phyloP scores from a whole-genome alignment of 2,888 invertebrate species.

The Synergus itoensis region DNA sequence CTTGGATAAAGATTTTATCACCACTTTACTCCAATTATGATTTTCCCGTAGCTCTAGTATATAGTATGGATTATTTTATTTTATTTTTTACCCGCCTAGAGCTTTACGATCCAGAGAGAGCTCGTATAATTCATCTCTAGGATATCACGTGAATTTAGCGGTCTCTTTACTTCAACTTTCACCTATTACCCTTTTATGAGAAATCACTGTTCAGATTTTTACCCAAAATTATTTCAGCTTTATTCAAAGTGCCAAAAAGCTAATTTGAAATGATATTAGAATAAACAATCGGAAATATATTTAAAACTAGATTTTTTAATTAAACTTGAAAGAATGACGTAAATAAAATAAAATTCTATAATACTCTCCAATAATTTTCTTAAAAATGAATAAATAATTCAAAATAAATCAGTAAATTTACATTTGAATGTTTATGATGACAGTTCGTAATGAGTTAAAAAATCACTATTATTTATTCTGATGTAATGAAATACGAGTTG shows the following conservation, averaged over 20 bases:
- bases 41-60: neutral
- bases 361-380: too few relatives aligned
- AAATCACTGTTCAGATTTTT: constrained; percentile 23
- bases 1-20: neutral
- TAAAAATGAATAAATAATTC: too few relatives aligned
- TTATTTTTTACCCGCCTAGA: neutral
- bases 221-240: neutral
- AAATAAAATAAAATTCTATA: too few relatives aligned
- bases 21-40: constrained; percentile 12
- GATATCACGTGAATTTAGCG: constrained; percentile 26
- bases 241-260: neutral
- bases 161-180: constrained; percentile 15
- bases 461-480: neutral
- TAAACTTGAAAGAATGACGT: too few relatives aligned
- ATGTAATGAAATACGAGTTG: neutral
- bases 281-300: neutral
- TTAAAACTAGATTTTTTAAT: neutral
- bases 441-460: neutral
- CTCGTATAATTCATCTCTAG: constrained; percentile 35
- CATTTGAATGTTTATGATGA: too few relatives aligned
- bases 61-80: neutral
- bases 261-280: neutral
- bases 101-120: constrained; percentile 22
- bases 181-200: constrained; percentile 27
- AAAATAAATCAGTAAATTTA: too few relatives aligned